Evolutionary conservation across 2,113 vertebrate genomes (phyloP).

Genomic region (Rhinopomastus cyanomelas): DNA sequence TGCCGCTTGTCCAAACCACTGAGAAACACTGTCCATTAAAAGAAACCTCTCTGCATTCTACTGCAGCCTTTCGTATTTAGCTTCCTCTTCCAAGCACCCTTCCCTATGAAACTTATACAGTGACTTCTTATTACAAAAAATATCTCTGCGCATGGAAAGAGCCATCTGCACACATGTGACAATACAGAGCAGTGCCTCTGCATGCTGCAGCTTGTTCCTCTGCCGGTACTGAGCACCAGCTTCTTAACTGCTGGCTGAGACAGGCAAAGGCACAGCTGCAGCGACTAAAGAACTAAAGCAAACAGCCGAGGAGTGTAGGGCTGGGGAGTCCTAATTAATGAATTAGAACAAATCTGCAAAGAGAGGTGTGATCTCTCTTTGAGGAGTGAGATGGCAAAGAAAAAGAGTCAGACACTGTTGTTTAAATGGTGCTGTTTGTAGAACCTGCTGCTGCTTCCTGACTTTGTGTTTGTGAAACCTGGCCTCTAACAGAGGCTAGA

Average conservation of each 20-base stretch:
- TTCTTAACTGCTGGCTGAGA: not conserved
- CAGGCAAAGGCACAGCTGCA: not conserved
- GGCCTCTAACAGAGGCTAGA: not conserved
- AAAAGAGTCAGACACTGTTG: no score
- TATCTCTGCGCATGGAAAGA: not conserved
- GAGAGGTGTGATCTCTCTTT: not conserved
- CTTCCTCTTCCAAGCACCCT: not conserved
- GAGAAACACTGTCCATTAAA: not conserved
- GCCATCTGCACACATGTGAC: not conserved
- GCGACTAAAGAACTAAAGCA: not conserved
- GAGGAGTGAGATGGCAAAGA: not conserved
- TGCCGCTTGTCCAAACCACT: not conserved
- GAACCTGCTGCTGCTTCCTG: no score
- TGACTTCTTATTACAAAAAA: not conserved
- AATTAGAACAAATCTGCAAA: not conserved
- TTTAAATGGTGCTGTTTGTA: no score
- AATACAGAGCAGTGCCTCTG: not conserved
- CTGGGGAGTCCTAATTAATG: not conserved
- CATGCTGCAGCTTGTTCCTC: not conserved
- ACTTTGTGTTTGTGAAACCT: no score
- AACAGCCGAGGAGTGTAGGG: not conserved
- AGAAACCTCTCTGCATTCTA: not conserved
- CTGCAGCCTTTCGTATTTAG: not conserved
- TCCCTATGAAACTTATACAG: not conserved
- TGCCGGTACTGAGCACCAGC: not conserved